These are phyloP conservation scores for Elaphurus davidianus DNA, from an alignment of 2,113 vertebrate species.

Conservation along the genomic window DNA sequence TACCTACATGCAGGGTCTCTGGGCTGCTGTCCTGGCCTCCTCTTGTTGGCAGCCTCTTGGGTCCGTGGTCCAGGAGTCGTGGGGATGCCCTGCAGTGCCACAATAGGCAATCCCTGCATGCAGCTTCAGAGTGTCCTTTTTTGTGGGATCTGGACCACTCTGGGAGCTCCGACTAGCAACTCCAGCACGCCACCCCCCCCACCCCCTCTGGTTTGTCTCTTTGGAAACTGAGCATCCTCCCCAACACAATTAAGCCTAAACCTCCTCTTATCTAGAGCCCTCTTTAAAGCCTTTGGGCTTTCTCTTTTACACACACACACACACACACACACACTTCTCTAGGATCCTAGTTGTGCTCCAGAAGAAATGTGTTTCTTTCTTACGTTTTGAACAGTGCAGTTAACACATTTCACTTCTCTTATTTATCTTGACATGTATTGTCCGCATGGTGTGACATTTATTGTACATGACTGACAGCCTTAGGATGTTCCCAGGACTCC, in stretches of 20 bases:
- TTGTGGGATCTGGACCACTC: not conserved
- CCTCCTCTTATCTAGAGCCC: not conserved
- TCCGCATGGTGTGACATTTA: not conserved
- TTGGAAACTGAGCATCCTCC: not conserved
- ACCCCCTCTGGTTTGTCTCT: not conserved
- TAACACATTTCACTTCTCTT: not conserved
- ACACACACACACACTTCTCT: not conserved
- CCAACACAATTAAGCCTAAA: not conserved
- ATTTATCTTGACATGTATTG: not conserved
- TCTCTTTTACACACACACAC: not conserved
- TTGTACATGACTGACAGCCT: not conserved
- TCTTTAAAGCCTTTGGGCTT: not conserved
- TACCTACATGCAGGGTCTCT: not conserved
- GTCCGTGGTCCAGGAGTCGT: accelerated
- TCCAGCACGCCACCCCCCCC: not conserved
- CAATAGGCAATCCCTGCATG: not conserved
- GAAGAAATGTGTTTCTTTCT: not conserved
- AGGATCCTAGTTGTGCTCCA: not conserved
- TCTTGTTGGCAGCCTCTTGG: not conserved
- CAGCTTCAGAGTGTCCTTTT: not conserved
- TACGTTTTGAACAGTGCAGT: not conserved
- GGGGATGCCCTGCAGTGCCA: accelerated
- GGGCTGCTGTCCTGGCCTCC: not conserved
- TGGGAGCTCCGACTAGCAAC: not conserved
- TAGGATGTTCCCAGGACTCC: not conserved